Base-by-base conservation (phyloP, 2,113 vertebrate species). In the Thamnaconus septentrionalis region DNA sequence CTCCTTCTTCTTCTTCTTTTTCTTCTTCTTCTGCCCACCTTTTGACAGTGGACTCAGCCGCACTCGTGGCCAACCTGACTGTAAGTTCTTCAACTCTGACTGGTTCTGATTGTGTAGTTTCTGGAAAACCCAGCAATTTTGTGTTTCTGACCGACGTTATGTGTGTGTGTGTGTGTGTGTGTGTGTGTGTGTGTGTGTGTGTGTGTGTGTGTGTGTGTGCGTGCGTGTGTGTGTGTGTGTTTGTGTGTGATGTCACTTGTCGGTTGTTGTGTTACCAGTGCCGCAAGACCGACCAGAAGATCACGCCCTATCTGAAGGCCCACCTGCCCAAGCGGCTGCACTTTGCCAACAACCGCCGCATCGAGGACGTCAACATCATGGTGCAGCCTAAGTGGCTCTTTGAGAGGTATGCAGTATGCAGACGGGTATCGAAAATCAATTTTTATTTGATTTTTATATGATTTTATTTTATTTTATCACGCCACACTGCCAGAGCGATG, bases 291-390 rank as follows among this genome's bases (percentile, higher is more conserved):
- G 69, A 68, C 6, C 92, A 92, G 55, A 89, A 91, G 73, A 79
- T 90, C 53, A 90, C 65, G 3, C 76, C 92, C 0, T 94, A 91
- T 64, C 79, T 92, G 49, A 94, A 94, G 58, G 48, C 75, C 7
- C 4, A 92, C 56, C 88, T 93, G 0, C 93, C 93, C 0, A 93
- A 93, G 49, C 88, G 92, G 5, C 89, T 92, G 4, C 93, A 94
- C 75, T 93, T 84, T 3, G 91, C 91, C 59, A 86, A 79, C 80
- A 94, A 84, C 72, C 82, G 85, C 1, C 90, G 93, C 11, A 93
- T 93, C 0, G 93, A 93, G 59, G 90, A 93, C 0, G 69, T 92
- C 7, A 84, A 51, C 7, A 44, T 93, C 1, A 64, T 93, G 40
- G 89, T 93, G 0, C 81, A 86, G 0, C 67, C 81, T 0, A 80